phyloP scores from a whole-genome alignment of 2,888 invertebrate species.

The Stenchaetothrips biformis region DNA sequence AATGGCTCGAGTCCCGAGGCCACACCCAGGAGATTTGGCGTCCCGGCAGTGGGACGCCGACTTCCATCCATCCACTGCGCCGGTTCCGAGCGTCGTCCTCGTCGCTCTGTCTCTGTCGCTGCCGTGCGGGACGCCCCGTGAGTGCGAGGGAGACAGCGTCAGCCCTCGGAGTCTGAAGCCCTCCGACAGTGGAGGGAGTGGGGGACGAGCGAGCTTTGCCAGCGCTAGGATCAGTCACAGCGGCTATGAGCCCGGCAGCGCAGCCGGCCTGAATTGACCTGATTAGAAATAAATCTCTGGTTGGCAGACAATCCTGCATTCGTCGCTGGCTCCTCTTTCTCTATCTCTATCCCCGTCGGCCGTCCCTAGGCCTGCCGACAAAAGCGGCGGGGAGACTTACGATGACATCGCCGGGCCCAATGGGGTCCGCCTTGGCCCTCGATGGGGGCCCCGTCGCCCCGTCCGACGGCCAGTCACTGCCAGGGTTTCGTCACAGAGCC shows the following conservation, averaged over 20 bases:
- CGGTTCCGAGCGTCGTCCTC: neutral
- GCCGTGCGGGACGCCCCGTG: neutral
- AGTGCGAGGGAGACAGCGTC: neutral
- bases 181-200: neutral
- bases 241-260: conserved; percentile 6
- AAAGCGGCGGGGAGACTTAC: conserved; percentile 22
- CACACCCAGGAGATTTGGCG: conserved; percentile 19
- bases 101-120: neutral
- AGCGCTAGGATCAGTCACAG: conserved; percentile 18
- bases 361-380: neutral
- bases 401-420: neutral
- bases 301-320: conserved; percentile 23
- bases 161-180: too few species aligned
- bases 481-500: too few species aligned
- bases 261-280: conserved; percentile 12
- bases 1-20: neutral
- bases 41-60: too few species aligned
- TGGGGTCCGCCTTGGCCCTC: neutral
- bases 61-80: neutral
- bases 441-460: neutral
- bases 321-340: neutral
- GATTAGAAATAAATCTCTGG: conserved; percentile 25
- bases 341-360: conserved; percentile 4
- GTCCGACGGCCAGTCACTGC: neutral
- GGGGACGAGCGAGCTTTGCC: conserved; percentile 1